A percentile compares a stretch with the other conserved stretches of the same genome.
These are phyloP conservation scores for Drosophila glabriapex DNA, from an alignment of 2,888 invertebrate genomes.

Conservation along the genomic window DNA sequence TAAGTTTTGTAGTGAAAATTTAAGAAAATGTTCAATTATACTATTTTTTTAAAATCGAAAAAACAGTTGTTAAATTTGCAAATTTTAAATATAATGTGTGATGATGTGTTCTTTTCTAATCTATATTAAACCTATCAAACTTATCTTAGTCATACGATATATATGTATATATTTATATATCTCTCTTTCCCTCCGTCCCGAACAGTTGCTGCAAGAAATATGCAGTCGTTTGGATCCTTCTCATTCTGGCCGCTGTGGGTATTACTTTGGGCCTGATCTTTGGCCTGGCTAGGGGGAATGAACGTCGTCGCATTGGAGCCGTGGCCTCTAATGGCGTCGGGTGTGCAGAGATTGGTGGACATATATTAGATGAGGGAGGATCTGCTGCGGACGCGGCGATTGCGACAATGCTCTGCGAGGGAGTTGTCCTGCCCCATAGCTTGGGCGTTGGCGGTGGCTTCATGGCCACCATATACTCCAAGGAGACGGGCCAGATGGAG, in stretches of 20 bases:
- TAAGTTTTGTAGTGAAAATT: background rate
- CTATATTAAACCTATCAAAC: background rate
- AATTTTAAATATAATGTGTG: background rate
- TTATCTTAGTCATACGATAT: background rate
- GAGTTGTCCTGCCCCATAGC: constrained; percentile 92
- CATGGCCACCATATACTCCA: constrained; percentile 92
- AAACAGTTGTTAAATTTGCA: background rate
- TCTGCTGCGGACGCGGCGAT: constrained; percentile 95
- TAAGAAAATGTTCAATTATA: background rate
- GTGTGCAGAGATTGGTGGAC: constrained; percentile 90
- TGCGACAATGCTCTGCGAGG: constrained; percentile 94
- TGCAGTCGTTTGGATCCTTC: constrained; percentile 68
- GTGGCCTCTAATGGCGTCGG: constrained; percentile 91
- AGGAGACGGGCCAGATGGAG: constrained; percentile 86
- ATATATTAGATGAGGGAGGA: constrained; percentile 90
- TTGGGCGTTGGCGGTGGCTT: constrained; percentile 96
- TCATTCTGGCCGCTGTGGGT: constrained; percentile 67
- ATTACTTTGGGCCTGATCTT: constrained; percentile 75
- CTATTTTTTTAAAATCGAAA: background rate
- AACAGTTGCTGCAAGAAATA: constrained; percentile 62
- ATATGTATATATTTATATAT: background rate
- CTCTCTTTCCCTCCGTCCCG: background rate
- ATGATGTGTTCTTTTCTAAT: background rate
- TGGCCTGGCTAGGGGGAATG: constrained; percentile 45
- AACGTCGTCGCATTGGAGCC: constrained; percentile 84